Base-by-base conservation (phyloP, 92 coral and sea anemone genomes). In the Micromussa lordhowensis region DNA sequence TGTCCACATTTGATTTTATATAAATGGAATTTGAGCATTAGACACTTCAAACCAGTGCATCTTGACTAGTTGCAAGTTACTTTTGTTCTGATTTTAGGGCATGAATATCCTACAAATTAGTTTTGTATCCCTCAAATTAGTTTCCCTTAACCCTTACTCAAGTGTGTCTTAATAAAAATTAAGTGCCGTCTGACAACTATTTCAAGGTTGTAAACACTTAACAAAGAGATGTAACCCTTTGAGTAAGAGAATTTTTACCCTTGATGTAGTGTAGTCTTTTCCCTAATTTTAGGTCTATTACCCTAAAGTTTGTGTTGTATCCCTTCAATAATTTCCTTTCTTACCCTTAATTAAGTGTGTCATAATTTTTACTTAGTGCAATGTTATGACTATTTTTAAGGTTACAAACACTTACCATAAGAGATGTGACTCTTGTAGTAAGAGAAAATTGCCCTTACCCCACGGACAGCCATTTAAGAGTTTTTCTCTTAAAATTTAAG, bases 381-480 rank as follows among this genome's bases (percentile, higher is more conserved):
- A 59, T 75, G 3, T 40, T 40, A 5, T 34, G 15, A 68, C 79
- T 75, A 75, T 75, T 75, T n/a, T 75, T 24, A 22, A 75, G 59
- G 30, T 40, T 22, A 3, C 57, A 44, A 40, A 75, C 79, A 35
- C 79, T 75, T 75, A 40, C 44, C 17, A 38, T 75, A 75, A 75
- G 79, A 44, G 79, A 75, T 40, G 79, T 44, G 31, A 75, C 51
- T 24, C 79, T 75, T 75, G 5, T 1, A 40, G 55, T 44, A 75
- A 79, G 82, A 53, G 82, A 79, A 75, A 53, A 53, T 54, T 53
- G 69, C 82, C 69, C 82, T 79, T 79, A 79, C 69, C 82, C 82
- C 82, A 78, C 82, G 26, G 82, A 78, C 82, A 78, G 82, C 66
- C 32, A 78, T 78, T 78, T 78, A 78, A 79, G 82, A 79, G 82